Evolutionary conservation across 2,888 invertebrate genomes (phyloP).

Genomic region (Ophonus ardosiacus): DNA sequence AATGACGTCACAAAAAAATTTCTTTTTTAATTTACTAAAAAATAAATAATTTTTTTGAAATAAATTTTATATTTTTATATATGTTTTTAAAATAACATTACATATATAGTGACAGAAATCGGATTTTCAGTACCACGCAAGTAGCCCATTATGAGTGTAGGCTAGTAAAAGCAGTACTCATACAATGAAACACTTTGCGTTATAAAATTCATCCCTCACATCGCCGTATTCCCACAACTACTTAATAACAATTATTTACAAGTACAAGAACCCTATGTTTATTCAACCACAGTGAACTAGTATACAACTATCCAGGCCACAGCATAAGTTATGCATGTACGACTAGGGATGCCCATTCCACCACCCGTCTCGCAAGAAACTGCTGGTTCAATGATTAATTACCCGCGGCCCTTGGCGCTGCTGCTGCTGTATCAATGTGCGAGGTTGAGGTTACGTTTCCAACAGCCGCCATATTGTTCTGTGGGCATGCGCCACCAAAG

Average conservation of each 20-base stretch:
- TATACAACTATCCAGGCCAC: conserved; percentile 22
- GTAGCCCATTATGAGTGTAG: no score
- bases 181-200: not conserved
- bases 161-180: no score
- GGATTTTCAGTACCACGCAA: no score
- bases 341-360: not conserved
- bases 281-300: not conserved
- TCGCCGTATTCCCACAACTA: conserved; percentile 21
- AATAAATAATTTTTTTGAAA: no score
- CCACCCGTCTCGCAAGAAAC: not conserved
- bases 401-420: not conserved
- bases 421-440: conserved; percentile 45
- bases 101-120: no score
- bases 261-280: not conserved
- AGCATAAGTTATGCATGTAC: conserved; percentile 53
- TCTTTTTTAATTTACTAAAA: no score
- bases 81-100: no score
- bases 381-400: conserved; percentile 48
- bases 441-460: conserved; percentile 47
- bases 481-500: conserved; percentile 16
- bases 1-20: no score
- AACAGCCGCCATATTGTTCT: conserved; percentile 44
- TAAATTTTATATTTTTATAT: no score
- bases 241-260: conserved; percentile 45
- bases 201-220: not conserved